phyloP scores from a whole-genome alignment of 2,113 vertebrate species.

The Sphaerodactylus townsendi region DNA sequence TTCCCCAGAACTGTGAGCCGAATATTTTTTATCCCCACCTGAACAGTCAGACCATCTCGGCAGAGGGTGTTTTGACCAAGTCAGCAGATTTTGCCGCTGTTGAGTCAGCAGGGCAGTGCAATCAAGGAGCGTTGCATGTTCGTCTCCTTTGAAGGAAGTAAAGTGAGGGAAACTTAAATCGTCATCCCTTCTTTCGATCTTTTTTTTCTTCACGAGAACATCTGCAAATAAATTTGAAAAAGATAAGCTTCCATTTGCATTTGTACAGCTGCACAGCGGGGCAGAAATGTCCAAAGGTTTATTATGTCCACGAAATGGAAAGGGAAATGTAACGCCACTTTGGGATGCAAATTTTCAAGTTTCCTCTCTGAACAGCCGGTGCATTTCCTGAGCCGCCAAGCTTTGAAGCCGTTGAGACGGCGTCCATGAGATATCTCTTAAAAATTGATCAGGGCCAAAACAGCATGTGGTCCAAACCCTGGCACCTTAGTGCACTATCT shows the following conservation, averaged over 20 bases:
- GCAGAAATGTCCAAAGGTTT: constrained; percentile 52
- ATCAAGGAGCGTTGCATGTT: constrained; percentile 14
- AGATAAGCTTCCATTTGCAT: constrained; percentile 51
- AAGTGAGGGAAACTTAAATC: not conserved
- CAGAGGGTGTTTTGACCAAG: not conserved
- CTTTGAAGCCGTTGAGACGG: constrained; percentile 45
- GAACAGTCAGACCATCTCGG: constrained; percentile 7
- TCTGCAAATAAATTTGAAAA: constrained; percentile 57
- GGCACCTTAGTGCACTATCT: no score
- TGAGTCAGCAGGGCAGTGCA: constrained; percentile 13
- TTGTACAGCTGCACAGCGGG: constrained; percentile 54
- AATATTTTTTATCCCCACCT: constrained; percentile 40
- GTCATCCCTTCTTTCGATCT: constrained; percentile 16
- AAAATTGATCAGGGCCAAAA: no score
- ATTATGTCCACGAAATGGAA: constrained; percentile 66
- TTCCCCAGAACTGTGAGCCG: constrained; percentile 12
- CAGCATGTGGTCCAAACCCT: no score
- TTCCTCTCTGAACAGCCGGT: constrained; percentile 55
- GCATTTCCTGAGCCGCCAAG: constrained; percentile 54
- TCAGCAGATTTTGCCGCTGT: not conserved
- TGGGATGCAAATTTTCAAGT: constrained; percentile 64
- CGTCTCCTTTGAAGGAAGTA: not conserved
- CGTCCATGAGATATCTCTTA: not conserved
- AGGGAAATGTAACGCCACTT: constrained; percentile 64
- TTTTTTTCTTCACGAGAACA: constrained; percentile 31